Evolutionary conservation across 2,888 invertebrate genomes (phyloP).

Genomic region (Cephus sareptanus): DNA sequence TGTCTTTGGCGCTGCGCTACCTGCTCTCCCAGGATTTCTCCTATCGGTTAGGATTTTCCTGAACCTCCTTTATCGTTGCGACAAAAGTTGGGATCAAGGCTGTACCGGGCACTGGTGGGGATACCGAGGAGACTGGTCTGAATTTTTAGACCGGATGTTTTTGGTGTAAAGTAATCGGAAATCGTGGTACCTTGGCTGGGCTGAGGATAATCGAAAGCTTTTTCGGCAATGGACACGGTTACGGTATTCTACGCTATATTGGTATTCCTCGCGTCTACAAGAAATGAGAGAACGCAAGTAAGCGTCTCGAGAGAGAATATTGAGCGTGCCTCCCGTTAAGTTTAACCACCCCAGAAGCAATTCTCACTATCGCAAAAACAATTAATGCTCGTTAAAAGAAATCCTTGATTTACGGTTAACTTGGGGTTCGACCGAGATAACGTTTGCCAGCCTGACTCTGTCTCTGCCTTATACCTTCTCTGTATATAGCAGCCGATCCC

Average conservation of each 20-base stretch:
- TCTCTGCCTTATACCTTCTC: background rate
- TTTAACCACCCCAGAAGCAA: conserved; percentile 46
- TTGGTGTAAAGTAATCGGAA: background rate
- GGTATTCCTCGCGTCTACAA: background rate
- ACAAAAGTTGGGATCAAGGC: background rate
- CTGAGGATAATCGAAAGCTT: background rate
- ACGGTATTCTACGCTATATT: background rate
- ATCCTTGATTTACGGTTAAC: conserved; percentile 62
- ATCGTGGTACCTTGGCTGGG: background rate
- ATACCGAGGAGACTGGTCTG: background rate
- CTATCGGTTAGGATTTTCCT: background rate
- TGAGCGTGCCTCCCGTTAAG: conserved; percentile 38
- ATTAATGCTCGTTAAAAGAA: conserved; percentile 66
- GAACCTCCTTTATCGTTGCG: background rate
- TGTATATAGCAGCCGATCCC: background rate
- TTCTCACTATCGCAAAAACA: conserved; percentile 64
- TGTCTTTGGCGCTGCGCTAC: background rate
- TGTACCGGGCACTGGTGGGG: background rate
- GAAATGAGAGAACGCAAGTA: conserved; percentile 30
- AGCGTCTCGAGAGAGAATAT: conserved; percentile 31
- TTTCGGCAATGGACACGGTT: background rate
- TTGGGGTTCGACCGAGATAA: conserved; percentile 55
- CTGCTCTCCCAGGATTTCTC: background rate
- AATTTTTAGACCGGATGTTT: background rate
- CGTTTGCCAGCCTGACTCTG: conserved; percentile 39